Evolutionary conservation across 1,140 invertebrate species (phyloP).

Genomic region (Telenomus remus): DNA sequence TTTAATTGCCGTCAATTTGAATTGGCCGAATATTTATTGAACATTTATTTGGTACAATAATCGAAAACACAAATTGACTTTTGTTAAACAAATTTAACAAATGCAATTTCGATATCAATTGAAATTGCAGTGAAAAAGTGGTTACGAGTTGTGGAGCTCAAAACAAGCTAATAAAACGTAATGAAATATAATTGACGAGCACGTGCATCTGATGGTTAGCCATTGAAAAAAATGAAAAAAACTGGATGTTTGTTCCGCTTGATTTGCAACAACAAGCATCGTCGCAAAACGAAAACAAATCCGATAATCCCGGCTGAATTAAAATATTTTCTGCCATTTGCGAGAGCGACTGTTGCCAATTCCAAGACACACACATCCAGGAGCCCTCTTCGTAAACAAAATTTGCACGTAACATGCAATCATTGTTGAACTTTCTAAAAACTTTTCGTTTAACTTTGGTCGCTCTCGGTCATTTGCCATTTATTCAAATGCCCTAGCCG

Average conservation of each 20-base stretch:
- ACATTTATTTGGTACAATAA: too few species aligned
- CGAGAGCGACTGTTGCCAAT: not conserved
- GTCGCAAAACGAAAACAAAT: conserved; percentile 7
- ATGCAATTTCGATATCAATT: conserved; percentile 1
- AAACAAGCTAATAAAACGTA: not conserved
- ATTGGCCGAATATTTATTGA: not conserved
- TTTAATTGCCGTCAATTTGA: not conserved
- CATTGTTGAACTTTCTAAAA: conserved; percentile 34
- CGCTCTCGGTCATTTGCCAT: conserved; percentile 21
- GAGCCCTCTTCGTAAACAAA: conserved; percentile 17
- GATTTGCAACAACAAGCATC: conserved; percentile 18
- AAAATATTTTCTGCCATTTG: conserved; percentile 16
- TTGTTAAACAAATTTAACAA: conserved; percentile 5
- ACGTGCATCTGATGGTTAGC: conserved; percentile 1
- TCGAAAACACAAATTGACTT: too few species aligned
- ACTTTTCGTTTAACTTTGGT: conserved; percentile 18
- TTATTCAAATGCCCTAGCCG: conserved; percentile 37
- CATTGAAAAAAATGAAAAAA: conserved; percentile 10
- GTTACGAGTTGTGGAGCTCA: not conserved
- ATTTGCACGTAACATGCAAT: conserved; percentile 21
- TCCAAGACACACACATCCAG: conserved; percentile 13
- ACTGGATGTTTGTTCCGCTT: not conserved
- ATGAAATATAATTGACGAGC: conserved; percentile 10
- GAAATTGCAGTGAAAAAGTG: not conserved
- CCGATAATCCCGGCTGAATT: conserved; percentile 19